These are phyloP conservation scores for Eunapius fragilis DNA, from an alignment of 37 sponge, comb jelly and placozoan species.

Conservation along the genomic window DNA sequence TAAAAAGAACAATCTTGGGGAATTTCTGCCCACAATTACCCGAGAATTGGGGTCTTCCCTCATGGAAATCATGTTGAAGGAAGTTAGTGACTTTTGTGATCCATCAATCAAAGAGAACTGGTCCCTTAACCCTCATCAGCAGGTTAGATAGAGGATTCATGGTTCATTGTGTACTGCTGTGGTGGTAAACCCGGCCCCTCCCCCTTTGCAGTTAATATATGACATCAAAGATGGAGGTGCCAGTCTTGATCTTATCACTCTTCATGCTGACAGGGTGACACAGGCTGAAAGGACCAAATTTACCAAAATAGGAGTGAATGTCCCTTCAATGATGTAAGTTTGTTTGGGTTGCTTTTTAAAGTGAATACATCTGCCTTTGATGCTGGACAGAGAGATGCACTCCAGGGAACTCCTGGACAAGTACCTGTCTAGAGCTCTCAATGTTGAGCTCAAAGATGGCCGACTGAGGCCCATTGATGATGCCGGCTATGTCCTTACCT, in stretches of 20 bases:
- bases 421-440: conserved; percentile 67
- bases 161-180: not conserved
- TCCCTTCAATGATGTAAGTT: conserved; percentile 61
- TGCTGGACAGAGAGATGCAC: conserved; percentile 19
- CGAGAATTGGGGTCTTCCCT: conserved; percentile 77
- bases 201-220: conserved; percentile 53
- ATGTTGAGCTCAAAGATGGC: conserved; percentile 14
- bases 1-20: conserved; percentile 6
- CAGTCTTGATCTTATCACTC: conserved; percentile 61
- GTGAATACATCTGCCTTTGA: too few relatives aligned
- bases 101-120: conserved; percentile 70
- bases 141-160: conserved; percentile 27
- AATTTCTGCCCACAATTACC: conserved; percentile 46
- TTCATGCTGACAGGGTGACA: conserved; percentile 63
- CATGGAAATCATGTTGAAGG: conserved; percentile 80
- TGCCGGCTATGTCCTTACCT: conserved; percentile 82
- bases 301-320: conserved; percentile 57
- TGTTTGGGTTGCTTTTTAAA: too few relatives aligned
- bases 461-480: conserved; percentile 59
- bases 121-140: conserved; percentile 69
- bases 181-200: not conserved
- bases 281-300: conserved; percentile 31
- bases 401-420: conserved; percentile 42
- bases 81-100: conserved; percentile 77
- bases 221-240: conserved; percentile 69